These are phyloP conservation scores for Dendrolimus kikuchii DNA, from an alignment of 1,140 invertebrate species.

Conservation along the genomic window DNA sequence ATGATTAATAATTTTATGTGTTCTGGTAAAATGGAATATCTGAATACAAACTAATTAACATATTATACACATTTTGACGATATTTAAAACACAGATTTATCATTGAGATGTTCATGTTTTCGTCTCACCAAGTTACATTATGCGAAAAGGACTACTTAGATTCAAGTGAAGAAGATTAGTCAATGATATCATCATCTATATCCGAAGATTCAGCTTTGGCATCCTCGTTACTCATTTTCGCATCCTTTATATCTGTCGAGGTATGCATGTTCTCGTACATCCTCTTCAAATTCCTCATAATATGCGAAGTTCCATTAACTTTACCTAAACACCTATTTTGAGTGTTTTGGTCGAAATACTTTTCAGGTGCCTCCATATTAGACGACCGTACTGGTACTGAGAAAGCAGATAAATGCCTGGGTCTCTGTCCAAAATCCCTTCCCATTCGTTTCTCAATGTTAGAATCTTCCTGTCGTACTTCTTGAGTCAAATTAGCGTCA, in stretches of 20 bases:
- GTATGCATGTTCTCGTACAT: slow-evolving; percentile 50
- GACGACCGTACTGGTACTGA: slow-evolving; percentile 71
- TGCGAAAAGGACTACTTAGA: background rate
- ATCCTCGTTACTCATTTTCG: slow-evolving; percentile 32
- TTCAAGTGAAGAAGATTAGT: slow-evolving; percentile 19
- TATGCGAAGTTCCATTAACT: slow-evolving; percentile 48
- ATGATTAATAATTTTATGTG: no score
- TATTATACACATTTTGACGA: no score
- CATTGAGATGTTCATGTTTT: no score
- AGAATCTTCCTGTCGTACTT: slow-evolving; percentile 38
- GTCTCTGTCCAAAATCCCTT: slow-evolving; percentile 61
- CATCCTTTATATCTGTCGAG: slow-evolving; percentile 27
- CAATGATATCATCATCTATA: slow-evolving; percentile 53
- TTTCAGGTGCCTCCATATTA: slow-evolving; percentile 30
- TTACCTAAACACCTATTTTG: slow-evolving; percentile 16
- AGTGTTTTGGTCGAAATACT: slow-evolving; percentile 38
- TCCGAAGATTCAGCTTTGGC: slow-evolving; percentile 55
- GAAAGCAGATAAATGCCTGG: slow-evolving; percentile 77
- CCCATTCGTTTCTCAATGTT: slow-evolving; percentile 44
- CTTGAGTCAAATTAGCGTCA: slow-evolving; percentile 30
- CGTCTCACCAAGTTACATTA: no score
- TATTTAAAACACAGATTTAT: no score
- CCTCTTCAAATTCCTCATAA: slow-evolving; percentile 61
- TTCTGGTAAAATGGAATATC: no score
- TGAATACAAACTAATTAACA: no score